phyloP scores from a whole-genome alignment of 2,888 invertebrate genomes.

The Sclerodermus sp. region DNA sequence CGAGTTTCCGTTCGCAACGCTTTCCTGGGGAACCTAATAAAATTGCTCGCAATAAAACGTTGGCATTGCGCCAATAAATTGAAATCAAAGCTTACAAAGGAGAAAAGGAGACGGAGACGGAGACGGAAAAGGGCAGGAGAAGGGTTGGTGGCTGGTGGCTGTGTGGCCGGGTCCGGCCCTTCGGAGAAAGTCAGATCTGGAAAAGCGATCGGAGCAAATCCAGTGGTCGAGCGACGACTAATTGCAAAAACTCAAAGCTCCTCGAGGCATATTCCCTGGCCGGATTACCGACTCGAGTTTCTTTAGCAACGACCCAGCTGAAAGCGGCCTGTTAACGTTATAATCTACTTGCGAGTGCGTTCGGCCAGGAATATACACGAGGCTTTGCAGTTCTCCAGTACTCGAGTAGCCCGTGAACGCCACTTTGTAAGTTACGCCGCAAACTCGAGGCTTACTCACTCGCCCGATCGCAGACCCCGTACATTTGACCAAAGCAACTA shows the following conservation, averaged over 20 bases:
- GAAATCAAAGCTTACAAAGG: not conserved
- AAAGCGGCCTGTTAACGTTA: conserved; percentile 29
- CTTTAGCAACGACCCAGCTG: conserved; percentile 26
- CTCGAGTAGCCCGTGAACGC: conserved; percentile 23
- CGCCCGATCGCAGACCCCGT: conserved; percentile 9
- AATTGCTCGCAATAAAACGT: too few species aligned
- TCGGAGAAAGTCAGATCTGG: too few species aligned
- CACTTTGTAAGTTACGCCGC: conserved; percentile 30
- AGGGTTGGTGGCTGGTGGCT: not conserved
- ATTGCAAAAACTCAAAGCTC: not conserved
- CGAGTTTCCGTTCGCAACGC: too few species aligned
- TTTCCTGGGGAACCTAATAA: too few species aligned
- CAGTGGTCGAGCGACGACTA: not conserved
- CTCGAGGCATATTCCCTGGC: not conserved
- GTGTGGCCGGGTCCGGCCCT: too few species aligned
- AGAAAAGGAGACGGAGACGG: not conserved
- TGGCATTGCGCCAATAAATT: too few species aligned
- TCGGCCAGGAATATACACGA: conserved; percentile 29
- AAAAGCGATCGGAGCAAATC: too few species aligned
- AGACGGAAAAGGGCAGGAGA: conserved; percentile 14
- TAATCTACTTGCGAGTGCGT: conserved; percentile 33
- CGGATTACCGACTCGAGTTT: conserved; percentile 21
- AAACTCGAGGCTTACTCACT: not conserved
- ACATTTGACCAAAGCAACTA: not conserved
- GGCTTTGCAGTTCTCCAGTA: conserved; percentile 20